These are phyloP conservation scores for Papilio polytes DNA, from an alignment of 1,140 invertebrate genomes.

Conservation along the genomic window DNA sequence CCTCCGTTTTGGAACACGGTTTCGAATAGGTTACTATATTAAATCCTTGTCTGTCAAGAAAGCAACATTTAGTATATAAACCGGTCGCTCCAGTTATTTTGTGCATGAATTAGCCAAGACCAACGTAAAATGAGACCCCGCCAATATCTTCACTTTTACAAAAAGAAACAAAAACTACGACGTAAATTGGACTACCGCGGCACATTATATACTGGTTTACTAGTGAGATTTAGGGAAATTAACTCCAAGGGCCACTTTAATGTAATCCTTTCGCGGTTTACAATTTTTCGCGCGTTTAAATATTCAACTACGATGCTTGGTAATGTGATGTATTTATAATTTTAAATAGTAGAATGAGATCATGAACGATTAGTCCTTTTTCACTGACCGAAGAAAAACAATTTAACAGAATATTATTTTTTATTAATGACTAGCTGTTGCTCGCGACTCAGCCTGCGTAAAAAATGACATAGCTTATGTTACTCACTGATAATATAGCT, in stretches of 20 bases:
- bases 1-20: too few species aligned
- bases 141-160: not conserved
- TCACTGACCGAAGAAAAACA: too few species aligned
- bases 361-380: not conserved
- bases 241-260: slow-evolving; percentile 18
- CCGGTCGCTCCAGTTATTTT: not conserved
- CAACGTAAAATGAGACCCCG: slow-evolving; percentile 18
- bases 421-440: too few species aligned
- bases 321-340: not conserved
- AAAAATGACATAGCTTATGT: too few species aligned
- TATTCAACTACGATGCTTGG: not conserved
- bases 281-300: not conserved
- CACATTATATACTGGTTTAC: not conserved
- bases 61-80: not conserved
- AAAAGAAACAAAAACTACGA: not conserved
- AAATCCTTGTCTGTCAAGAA: not conserved
- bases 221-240: slow-evolving; percentile 20
- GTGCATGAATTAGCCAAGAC: not conserved
- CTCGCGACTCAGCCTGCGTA: too few species aligned
- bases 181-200: not conserved
- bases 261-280: slow-evolving; percentile 14
- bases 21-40: too few species aligned
- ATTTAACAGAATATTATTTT: too few species aligned
- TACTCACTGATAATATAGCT: too few species aligned
- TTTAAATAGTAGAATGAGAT: not conserved